Conservation (phyloP, 2,888 invertebrate species). For the Dryadula phaetusa region DNA sequence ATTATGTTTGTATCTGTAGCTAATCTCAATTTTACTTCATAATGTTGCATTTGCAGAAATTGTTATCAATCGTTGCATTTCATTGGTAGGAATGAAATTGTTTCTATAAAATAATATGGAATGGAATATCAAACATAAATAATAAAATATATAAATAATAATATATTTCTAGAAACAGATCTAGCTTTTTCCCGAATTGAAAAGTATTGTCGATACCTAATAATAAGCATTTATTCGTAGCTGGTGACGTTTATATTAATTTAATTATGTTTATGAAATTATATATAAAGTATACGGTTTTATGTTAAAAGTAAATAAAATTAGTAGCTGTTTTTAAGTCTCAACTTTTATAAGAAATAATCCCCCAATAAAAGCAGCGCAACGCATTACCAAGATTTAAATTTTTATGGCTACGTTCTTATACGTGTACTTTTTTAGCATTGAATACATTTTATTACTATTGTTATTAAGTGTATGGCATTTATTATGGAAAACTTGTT, state of each 20-base stretch:
- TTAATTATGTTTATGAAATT: not conserved
- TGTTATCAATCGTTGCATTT: not conserved
- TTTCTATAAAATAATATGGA: too few relatives aligned
- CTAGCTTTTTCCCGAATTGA: not conserved
- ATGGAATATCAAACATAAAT: not conserved
- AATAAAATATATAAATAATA: not conserved
- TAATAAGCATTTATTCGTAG: not conserved
- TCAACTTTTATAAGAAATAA: constrained; percentile 2
- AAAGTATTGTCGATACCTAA: not conserved
- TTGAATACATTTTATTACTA: constrained; percentile 25
- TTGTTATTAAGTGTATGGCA: constrained; percentile 26
- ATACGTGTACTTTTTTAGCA: constrained; percentile 22
- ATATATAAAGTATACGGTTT: not conserved
- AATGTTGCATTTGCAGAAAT: not conserved
- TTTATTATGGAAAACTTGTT: constrained; percentile 33
- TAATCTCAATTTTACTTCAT: not conserved
- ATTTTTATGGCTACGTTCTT: constrained; percentile 4
- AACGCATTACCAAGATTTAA: constrained; percentile 10
- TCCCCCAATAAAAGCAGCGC: constrained; percentile 1
- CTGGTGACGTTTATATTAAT: not conserved
- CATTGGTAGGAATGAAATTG: not conserved
- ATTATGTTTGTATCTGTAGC: too few relatives aligned
- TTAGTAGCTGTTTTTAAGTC: constrained; percentile 8
- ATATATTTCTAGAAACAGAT: not conserved
- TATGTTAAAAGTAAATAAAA: not conserved